Evolutionary conservation across 2,113 vertebrate species (phyloP).

Genomic region (Sebastes fasciatus): DNA sequence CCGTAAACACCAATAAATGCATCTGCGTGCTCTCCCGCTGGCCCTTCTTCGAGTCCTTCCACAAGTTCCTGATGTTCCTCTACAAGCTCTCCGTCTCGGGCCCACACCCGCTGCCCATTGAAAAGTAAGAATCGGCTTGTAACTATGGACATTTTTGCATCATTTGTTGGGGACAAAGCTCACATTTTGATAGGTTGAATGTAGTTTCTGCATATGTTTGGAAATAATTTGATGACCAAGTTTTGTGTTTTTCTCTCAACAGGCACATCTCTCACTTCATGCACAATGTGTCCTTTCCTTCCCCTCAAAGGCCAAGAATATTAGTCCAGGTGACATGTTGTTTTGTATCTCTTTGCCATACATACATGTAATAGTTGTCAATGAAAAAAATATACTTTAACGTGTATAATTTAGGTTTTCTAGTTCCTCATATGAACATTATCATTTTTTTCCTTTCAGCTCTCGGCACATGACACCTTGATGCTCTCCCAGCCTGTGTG

Average conservation of each 20-base stretch:
- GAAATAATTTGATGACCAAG: background rate
- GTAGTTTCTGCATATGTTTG: background rate
- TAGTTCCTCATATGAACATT: background rate
- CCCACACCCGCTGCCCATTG: conserved; percentile 96
- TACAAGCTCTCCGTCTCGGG: conserved; percentile 97
- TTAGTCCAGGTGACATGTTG: conserved; percentile 90
- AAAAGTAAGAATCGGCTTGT: conserved; percentile 87
- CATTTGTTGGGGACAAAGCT: background rate
- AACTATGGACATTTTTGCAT: background rate
- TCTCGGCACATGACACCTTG: conserved; percentile 93
- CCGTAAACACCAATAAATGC: conserved; percentile 96
- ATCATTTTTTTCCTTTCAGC: conserved; percentile 80
- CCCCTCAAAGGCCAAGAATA: conserved; percentile 97
- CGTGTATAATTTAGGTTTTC: background rate
- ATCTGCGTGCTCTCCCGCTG: conserved; percentile 98
- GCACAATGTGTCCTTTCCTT: conserved; percentile 97
- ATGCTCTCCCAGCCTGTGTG: conserved; percentile 96
- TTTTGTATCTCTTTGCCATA: background rate
- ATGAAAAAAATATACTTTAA: background rate
- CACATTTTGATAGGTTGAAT: background rate
- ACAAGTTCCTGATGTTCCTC: conserved; percentile 97
- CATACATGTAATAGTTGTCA: background rate
- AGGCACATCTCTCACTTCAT: conserved; percentile 99
- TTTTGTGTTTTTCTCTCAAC: conserved; percentile 44
- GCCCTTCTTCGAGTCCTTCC: conserved; percentile 97